phyloP scores from a whole-genome alignment of 2,113 vertebrate genomes.

The Corythornis vintsioides region DNA sequence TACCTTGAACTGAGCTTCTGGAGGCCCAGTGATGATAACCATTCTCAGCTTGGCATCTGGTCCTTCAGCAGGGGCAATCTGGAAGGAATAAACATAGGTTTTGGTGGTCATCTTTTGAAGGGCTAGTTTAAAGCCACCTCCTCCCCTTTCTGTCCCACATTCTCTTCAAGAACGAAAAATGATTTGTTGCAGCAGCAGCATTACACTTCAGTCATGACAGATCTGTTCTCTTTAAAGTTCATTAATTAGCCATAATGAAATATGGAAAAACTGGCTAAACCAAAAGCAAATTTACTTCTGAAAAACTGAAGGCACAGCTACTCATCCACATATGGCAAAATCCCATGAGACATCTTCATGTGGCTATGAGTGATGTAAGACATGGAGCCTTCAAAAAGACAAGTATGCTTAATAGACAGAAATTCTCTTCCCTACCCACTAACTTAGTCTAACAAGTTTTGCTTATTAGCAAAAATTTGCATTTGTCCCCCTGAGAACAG shows the following conservation, averaged over 20 bases:
- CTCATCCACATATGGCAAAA: conserved; percentile 10
- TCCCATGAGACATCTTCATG: not conserved
- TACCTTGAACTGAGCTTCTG: conserved; percentile 99
- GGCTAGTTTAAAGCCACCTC: conserved; percentile 31
- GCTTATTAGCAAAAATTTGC: not conserved
- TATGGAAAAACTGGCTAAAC: not conserved
- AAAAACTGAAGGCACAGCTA: conserved; percentile 29
- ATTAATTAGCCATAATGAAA: conserved; percentile 33
- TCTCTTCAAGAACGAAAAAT: conserved; percentile 52
- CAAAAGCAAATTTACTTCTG: conserved; percentile 8
- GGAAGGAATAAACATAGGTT: conserved; percentile 63
- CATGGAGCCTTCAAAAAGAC: not conserved
- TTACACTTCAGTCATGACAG: not conserved
- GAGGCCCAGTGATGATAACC: conserved; percentile 95
- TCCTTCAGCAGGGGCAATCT: conserved; percentile 96
- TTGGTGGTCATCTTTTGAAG: conserved; percentile 34
- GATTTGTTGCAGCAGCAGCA: conserved; percentile 13
- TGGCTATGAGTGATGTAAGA: not conserved
- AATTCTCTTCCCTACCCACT: not conserved
- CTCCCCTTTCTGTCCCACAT: conserved; percentile 46
- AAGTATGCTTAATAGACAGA: not conserved
- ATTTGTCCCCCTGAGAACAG: not conserved
- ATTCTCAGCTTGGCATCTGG: conserved; percentile 93
- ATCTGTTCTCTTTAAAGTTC: conserved; percentile 41
- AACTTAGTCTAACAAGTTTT: not conserved